Evolutionary conservation across 2,797 vertebrate species (phyloP), one percentile per base, ranked within the genome.

Genomic region (Tamandua tetradactyla): DNA sequence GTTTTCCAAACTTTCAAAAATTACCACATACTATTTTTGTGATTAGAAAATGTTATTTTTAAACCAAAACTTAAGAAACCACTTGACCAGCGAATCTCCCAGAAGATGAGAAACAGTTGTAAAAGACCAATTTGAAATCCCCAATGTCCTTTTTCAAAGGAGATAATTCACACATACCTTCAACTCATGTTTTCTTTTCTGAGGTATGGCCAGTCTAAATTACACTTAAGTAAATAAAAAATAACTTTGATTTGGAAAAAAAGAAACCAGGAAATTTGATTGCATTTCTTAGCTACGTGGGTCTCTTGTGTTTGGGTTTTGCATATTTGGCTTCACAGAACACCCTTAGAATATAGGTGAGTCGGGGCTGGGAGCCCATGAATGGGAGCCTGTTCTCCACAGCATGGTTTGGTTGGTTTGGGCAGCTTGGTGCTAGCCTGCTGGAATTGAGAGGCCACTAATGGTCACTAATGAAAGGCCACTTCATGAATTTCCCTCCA

Each of bases 331-430:
- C 76, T 87, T 94, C 68, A 87, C 71, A 87, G 66, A 90, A n/a
- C 7, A 32, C 79, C 17, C 49, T 91, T 61, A 89, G 75, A 93
- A 79, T 83, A 82, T 27, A 37, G 89, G 42, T 2, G n/a, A 91
- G 49, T 44, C 0, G 11, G 49, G 0, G 7, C 25, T 49, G 35
- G 47, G n/a, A 72, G 71, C 32, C 61, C 18, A 5, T 94, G 89
- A 96, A 93, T 89, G 62, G 57, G 22, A 80, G 42, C 32, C 93
- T 96, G 94, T 95, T 89, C 30, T 94, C 80, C 23, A 57, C 20
- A 2, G 35, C 27, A 8, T 44, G 49, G 40, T 68, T 83, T 35
- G 55, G 49, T 75, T 20, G 69, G 18, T 42, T 55, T 61, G 5
- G 32, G 44, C 2, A 4, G 69, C 62, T 20, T 64, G 79, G 57